These are phyloP conservation scores for Neodon shergylaensis DNA, from an alignment of 2,113 vertebrate species.

Conservation along the genomic window DNA sequence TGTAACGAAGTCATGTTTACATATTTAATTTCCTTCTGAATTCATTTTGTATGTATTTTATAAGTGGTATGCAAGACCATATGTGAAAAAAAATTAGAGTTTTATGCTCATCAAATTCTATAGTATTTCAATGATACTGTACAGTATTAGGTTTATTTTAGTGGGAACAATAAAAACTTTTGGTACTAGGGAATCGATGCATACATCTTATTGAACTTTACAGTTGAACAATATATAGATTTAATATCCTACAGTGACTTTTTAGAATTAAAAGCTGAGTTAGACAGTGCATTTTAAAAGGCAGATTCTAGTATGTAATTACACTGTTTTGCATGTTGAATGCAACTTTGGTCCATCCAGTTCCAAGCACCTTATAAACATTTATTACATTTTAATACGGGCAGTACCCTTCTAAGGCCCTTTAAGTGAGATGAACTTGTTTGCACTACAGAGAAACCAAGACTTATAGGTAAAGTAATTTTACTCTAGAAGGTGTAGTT, in stretches of 20 bases:
- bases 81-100: background rate
- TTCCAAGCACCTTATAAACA: conserved; percentile 35
- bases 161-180: background rate
- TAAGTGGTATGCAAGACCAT: background rate
- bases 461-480: conserved; percentile 20
- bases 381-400: conserved; percentile 58
- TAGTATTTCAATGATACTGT: background rate
- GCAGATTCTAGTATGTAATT: background rate
- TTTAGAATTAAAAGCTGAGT: conserved; percentile 40
- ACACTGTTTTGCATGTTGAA: conserved; percentile 23
- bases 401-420: background rate
- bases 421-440: conserved; percentile 53
- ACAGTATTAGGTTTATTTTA: background rate
- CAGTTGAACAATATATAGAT: background rate
- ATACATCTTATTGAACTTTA: conserved; percentile 29
- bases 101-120: background rate
- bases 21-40: background rate
- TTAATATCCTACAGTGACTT: background rate
- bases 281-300: conserved; percentile 1
- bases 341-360: conserved; percentile 7
- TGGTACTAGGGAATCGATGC: conserved; percentile 9
- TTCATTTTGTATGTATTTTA: background rate
- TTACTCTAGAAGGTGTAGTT: background rate
- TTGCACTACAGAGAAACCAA: conserved; percentile 5
- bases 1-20: background rate